phyloP scores from a whole-genome alignment of 2,888 invertebrate genomes.

The Acanthosepion lycidas region DNA sequence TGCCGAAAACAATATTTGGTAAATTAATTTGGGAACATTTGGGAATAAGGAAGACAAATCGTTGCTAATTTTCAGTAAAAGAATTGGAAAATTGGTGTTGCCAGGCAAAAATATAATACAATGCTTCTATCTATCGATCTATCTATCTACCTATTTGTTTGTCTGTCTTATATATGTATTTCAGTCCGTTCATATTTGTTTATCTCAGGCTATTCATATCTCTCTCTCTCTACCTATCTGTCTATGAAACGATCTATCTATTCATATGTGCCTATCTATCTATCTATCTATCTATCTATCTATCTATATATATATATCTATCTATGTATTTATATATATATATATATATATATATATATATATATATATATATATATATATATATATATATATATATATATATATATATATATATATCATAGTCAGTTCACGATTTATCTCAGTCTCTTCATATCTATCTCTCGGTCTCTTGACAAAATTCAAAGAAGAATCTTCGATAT shows the following conservation, averaged over 20 bases:
- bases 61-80: background rate
- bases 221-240: background rate
- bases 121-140: background rate
- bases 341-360: no score
- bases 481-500: no score
- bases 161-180: background rate
- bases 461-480: background rate
- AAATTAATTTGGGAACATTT: background rate
- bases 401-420: no score
- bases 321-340: no score
- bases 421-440: background rate
- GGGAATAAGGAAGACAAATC: constrained; percentile 16
- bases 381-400: no score
- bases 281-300: background rate
- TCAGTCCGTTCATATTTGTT: no score
- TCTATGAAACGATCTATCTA: background rate
- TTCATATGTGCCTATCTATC: background rate
- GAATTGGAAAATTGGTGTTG: background rate
- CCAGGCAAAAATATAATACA: background rate
- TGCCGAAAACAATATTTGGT: background rate
- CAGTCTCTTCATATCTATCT: background rate
- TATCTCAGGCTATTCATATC: background rate
- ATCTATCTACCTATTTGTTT: background rate
- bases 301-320: no score
- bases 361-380: no score